Percentiles rank a stretch among this genome's conserved stretches.
These are phyloP conservation scores for Pristionchus fissidentatus DNA, from an alignment of 2,888 invertebrate genomes.

Conservation along the genomic window DNA sequence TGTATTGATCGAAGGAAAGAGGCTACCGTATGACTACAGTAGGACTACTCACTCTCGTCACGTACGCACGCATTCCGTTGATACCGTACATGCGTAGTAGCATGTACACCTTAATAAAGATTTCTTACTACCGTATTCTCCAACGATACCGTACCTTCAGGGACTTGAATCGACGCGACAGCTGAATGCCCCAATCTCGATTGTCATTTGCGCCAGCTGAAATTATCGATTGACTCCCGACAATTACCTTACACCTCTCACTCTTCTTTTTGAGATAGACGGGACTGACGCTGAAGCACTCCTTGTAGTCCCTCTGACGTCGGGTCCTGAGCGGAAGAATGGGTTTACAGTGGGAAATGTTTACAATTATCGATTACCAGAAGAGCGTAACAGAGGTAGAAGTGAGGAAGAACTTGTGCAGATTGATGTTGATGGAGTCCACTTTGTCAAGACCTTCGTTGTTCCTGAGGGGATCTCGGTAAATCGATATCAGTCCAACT, in stretches of 20 bases:
- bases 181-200: conserved; percentile 94
- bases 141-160: conserved; percentile 81
- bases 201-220: conserved; percentile 51
- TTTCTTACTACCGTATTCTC: neutral
- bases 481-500: neutral
- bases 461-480: neutral
- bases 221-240: neutral
- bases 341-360: neutral
- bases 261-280: conserved; percentile 48
- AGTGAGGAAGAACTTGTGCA: conserved; percentile 55
- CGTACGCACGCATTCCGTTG: conserved; percentile 48
- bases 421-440: conserved; percentile 58
- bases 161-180: conserved; percentile 91
- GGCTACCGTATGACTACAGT: neutral
- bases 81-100: conserved; percentile 48
- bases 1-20: neutral
- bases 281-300: conserved; percentile 41
- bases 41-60: conserved; percentile 14
- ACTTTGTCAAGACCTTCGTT: conserved; percentile 79
- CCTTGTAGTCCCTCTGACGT: conserved; percentile 43
- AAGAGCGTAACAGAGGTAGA: conserved; percentile 49
- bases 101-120: conserved; percentile 49
- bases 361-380: conserved; percentile 51
- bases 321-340: conserved; percentile 40
- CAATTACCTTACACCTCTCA: neutral